Evolutionary conservation across 2,113 vertebrate genomes (phyloP), one percentile per base, ranked within the genome.

Genomic region (Pollachius pollachius): DNA sequence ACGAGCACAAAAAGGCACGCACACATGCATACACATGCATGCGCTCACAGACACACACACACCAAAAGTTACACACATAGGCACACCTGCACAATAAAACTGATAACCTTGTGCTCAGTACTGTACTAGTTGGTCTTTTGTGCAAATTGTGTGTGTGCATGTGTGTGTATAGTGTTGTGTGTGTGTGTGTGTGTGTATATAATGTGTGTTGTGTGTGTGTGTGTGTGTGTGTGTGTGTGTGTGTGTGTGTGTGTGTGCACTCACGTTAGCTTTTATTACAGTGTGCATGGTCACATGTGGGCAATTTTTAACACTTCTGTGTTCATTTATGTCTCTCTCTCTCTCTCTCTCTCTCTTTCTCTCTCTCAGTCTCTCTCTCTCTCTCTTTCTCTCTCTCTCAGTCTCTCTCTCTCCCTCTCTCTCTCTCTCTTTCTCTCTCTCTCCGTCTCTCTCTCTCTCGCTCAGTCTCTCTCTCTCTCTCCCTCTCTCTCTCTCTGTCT

Each of bases 11-110:
- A 30, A 4, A 62, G 19, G 9, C 19, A 62, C 0, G 5, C 27
- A 37, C 9, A 67, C 77, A 72, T 52, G 15, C 54, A 15, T 15
- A 56, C 52, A 56, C 52, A 56, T 19, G 23, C 60, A 62, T 6
- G 75, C 88, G 79, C 82, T 80, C 79, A 69, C 82, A 85, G 81
- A 80, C 58, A 77, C 48, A 77, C 73, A 82, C 76, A 78, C 60
- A 62, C 11, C 21, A 63, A 13, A n/a, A 61, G n/a, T 21, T 19
- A 62, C 60, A 62, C 60, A 62, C 19, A 30, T 19, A 62, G 19
- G 9, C 9, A 62, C 1, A 25, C 27, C 21, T 11, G 62, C 77
- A 71, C 57, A n/a, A 15, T n/a, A n/a, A n/a, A n/a, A n/a, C n/a
- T n/a, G n/a, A n/a, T n/a, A n/a, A n/a, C n/a, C n/a, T n/a, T n/a